Conservation (phyloP, 1,140 invertebrate genomes). For the Harpegnathos saltator region DNA sequence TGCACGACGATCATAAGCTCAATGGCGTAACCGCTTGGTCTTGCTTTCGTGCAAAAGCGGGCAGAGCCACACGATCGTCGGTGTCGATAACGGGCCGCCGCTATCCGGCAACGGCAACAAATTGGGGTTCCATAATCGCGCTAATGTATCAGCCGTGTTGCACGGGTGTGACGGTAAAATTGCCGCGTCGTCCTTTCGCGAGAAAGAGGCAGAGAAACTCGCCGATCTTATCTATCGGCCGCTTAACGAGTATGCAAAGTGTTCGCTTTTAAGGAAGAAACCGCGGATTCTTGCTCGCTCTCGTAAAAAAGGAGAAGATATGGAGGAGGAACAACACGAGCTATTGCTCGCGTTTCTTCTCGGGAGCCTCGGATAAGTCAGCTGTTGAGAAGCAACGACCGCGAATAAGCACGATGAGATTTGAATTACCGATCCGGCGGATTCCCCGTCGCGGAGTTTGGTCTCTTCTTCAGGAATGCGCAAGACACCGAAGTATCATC, state of each 20-base stretch:
- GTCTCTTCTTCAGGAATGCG: too few species aligned
- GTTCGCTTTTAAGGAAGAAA: neutral
- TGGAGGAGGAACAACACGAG: too few species aligned
- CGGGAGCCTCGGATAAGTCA: too few species aligned
- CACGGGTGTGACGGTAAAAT: conserved; percentile 77
- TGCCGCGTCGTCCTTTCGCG: conserved; percentile 72
- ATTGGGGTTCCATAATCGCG: conserved; percentile 78
- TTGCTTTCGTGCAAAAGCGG: conserved; percentile 60
- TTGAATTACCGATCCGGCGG: too few species aligned
- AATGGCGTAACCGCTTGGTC: conserved; percentile 26
- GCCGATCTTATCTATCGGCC: conserved; percentile 67
- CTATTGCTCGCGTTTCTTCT: neutral
- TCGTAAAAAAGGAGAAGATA: neutral
- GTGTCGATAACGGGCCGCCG: conserved; percentile 62
- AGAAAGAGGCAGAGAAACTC: too few species aligned
- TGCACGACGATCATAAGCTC: conserved; percentile 50
- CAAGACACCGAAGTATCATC: too few species aligned
- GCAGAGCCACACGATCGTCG: conserved; percentile 67
- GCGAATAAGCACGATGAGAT: too few species aligned
- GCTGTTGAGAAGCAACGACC: too few species aligned
- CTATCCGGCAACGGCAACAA: conserved; percentile 74
- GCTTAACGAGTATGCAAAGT: conserved; percentile 58
- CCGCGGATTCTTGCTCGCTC: neutral
- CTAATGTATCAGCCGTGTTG: conserved; percentile 75
- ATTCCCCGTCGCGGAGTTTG: too few species aligned